Evolutionary conservation across 2,113 vertebrate genomes (phyloP).

Genomic region (Takifugu bimaculatus): DNA sequence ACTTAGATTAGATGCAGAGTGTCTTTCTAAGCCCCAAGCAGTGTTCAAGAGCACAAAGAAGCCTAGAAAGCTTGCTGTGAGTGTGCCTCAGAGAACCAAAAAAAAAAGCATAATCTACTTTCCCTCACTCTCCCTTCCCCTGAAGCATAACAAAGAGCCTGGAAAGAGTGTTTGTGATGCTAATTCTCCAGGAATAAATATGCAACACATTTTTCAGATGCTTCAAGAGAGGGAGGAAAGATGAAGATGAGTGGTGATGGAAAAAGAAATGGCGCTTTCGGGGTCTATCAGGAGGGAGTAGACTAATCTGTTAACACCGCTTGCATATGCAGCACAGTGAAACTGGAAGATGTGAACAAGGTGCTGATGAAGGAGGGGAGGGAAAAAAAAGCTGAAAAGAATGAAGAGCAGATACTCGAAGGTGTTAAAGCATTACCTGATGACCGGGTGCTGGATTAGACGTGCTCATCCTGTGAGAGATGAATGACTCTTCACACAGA

Average conservation of each 20-base stretch:
- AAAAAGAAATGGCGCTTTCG: constrained; percentile 39
- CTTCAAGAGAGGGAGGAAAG: constrained; percentile 38
- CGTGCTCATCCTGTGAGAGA: constrained; percentile 18
- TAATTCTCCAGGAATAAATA: constrained; percentile 67
- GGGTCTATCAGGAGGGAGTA: constrained; percentile 31
- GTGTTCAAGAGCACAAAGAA: constrained; percentile 44
- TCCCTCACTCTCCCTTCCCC: constrained; percentile 46
- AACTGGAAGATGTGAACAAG: constrained; percentile 29
- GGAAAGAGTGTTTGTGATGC: constrained; percentile 62
- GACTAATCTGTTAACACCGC: constrained; percentile 35
- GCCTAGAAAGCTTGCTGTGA: constrained; percentile 59
- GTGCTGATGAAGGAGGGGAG: constrained; percentile 14
- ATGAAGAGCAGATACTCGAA: constrained; percentile 20
- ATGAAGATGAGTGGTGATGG: constrained; percentile 30
- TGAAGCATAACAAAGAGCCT: constrained; percentile 59
- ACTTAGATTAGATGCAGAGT: constrained; percentile 31
- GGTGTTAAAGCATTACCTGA: constrained; percentile 37
- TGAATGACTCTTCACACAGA: constrained; percentile 8
- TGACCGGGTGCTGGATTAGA: constrained; percentile 19
- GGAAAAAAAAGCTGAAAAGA: constrained; percentile 27
- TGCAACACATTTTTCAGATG: constrained; percentile 51
- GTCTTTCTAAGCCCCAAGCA: constrained; percentile 49
- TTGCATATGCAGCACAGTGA: constrained; percentile 1
- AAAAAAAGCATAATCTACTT: constrained; percentile 56
- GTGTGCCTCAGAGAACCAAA: constrained; percentile 47